These are phyloP conservation scores for Perithous albicinctus DNA, from an alignment of 2,888 invertebrate genomes.

Conservation along the genomic window DNA sequence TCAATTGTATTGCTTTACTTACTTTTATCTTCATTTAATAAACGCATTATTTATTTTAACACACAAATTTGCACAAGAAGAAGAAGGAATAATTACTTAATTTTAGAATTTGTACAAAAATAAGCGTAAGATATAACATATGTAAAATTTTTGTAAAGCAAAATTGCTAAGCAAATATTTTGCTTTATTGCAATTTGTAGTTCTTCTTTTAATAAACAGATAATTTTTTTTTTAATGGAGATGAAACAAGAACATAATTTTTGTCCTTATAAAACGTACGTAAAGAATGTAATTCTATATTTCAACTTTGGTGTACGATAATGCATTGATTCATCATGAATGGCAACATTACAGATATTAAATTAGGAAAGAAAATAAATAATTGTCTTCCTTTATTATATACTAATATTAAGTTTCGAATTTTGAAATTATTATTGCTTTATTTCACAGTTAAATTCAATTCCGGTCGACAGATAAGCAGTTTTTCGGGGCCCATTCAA, in stretches of 20 bases:
- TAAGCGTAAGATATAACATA: no score
- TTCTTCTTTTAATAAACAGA: neutral
- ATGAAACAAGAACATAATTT: neutral
- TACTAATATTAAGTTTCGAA: neutral
- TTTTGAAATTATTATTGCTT: neutral
- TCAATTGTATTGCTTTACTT: no score
- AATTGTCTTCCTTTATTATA: neutral
- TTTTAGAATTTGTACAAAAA: no score
- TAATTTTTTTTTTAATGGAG: neutral
- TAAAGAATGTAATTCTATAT: neutral
- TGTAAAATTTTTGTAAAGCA: no score
- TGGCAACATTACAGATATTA: neutral
- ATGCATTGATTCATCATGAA: neutral
- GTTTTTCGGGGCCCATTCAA: slow-evolving; percentile 11
- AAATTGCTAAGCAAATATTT: no score
- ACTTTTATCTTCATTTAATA: no score
- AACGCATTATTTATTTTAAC: no score
- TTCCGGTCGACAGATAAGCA: neutral
- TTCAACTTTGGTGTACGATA: no score
- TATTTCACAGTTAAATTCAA: neutral
- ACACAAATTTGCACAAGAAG: no score
- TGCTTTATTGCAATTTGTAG: no score
- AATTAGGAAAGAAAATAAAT: neutral
- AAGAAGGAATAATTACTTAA: neutral
- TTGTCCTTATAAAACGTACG: neutral